Base-by-base conservation (phyloP, 2,888 invertebrate species). In the Biston betularia region DNA sequence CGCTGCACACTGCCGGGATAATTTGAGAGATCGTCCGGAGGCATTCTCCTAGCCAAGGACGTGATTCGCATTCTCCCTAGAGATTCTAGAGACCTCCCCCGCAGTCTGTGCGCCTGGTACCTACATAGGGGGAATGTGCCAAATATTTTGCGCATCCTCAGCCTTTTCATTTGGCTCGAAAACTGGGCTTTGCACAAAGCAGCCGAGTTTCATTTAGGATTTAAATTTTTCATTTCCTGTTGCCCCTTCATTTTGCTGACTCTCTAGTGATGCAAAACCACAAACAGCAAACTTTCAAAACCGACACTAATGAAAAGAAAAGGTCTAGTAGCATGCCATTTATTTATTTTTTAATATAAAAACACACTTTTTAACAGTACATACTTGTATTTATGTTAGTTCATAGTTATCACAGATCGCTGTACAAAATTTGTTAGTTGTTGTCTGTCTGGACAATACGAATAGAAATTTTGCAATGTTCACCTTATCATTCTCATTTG, bases 21-120 rank as follows among this genome's bases (percentile, higher is more conserved):
- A 81, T 83, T 84, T 82, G 77, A 79, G 79, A 80, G 79, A 81
- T 79, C 77, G 80, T 75, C 75, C 65, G 77, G 75, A 79, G 78
- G 82, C 78, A 84, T 83, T 82, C 81, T 78, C 79, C 75, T 74
- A 74, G 74, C 77, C 69, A 68, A 75, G 75, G 71, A 85, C 86
- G 85, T 86, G 86, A 85, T 85, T 86, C 85, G 82, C 82, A 86
- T 86, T 85, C 83, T 74, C 80, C 68, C 71, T 63, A 72, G 79
- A 73, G 83, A 79, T 77, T 75, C 75, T 73, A 74, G 75, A 78
- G 67, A 67, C 72, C 77, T 80, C 74, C 74, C 74, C 72, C 73
- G 73, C 73, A 73, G 69, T 70, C 75, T 73, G 75, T 73, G 69
- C 74, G 65, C 68, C 65, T 71, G 66, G 69, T 73, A 70, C 62